A percentile compares a stretch with the other conserved stretches of the same genome.
Conservation (phyloP, 30 jellyfish, hydroid and myxozoan species). For the Calvadosia cruxmelitensis region DNA sequence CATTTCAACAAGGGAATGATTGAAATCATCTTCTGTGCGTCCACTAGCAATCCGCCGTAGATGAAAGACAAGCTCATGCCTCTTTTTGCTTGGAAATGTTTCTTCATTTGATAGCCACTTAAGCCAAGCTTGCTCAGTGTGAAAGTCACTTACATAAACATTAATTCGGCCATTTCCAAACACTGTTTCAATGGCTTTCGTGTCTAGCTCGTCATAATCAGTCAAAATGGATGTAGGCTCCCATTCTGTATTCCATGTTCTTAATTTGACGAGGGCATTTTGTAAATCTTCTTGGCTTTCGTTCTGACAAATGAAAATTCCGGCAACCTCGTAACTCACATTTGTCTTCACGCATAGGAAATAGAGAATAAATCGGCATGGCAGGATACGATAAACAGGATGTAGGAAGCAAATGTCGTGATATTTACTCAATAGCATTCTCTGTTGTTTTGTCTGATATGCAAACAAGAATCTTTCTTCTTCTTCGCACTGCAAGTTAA, state of each 20-base stretch:
- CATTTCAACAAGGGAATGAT: neutral
- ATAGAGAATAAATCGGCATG: neutral
- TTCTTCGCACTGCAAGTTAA: neutral
- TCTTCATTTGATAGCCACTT: neutral
- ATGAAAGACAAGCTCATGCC: neutral
- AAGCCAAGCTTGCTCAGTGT: neutral
- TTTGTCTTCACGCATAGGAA: neutral
- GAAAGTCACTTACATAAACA: neutral
- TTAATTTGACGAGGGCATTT: neutral
- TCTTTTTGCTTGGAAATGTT: too few relatives aligned
- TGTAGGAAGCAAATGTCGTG: neutral
- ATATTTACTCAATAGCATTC: neutral
- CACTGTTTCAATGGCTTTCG: neutral
- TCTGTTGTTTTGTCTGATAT: neutral
- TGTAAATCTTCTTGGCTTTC: neutral
- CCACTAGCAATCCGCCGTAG: neutral
- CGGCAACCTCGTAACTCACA: neutral
- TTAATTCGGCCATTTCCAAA: neutral
- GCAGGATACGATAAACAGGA: neutral
- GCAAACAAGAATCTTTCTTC: neutral
- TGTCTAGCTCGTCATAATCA: neutral
- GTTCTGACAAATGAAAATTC: neutral
- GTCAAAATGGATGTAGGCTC: neutral
- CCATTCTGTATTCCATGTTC: neutral
- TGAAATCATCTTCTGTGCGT: neutral